These are phyloP conservation scores for Piaya cayana DNA, from an alignment of 2,113 vertebrate species.

Conservation along the genomic window DNA sequence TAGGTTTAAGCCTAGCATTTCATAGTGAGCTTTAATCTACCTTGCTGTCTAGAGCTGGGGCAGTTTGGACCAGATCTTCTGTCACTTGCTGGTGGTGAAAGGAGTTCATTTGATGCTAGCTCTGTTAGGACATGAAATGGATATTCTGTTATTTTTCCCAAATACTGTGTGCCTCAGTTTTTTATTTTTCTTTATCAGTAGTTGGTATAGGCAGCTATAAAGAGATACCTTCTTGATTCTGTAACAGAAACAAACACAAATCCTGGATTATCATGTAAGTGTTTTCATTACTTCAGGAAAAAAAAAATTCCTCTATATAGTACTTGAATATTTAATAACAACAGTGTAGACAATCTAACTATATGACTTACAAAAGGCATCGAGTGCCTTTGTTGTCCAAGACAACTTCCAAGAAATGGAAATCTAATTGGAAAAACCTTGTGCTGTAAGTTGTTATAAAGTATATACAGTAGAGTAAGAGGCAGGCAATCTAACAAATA, in stretches of 20 bases:
- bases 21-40: background rate
- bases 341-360: background rate
- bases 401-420: background rate
- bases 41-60: background rate
- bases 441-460: background rate
- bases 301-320: background rate
- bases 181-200: background rate
- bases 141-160: background rate
- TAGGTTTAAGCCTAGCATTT: background rate
- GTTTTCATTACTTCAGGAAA: background rate
- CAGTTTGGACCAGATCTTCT: background rate
- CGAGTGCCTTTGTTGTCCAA: background rate
- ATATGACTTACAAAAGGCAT: background rate
- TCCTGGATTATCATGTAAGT: background rate
- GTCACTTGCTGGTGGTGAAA: background rate
- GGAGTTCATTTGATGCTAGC: background rate
- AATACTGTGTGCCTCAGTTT: background rate
- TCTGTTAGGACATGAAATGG: background rate
- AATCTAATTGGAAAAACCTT: background rate
- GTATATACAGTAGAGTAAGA: background rate
- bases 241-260: background rate
- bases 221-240: background rate
- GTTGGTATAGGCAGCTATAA: background rate
- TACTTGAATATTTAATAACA: slow-evolving; percentile 11
- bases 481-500: background rate